phyloP scores from a whole-genome alignment of 2,113 vertebrate genomes.

The Mustelus asterias region DNA sequence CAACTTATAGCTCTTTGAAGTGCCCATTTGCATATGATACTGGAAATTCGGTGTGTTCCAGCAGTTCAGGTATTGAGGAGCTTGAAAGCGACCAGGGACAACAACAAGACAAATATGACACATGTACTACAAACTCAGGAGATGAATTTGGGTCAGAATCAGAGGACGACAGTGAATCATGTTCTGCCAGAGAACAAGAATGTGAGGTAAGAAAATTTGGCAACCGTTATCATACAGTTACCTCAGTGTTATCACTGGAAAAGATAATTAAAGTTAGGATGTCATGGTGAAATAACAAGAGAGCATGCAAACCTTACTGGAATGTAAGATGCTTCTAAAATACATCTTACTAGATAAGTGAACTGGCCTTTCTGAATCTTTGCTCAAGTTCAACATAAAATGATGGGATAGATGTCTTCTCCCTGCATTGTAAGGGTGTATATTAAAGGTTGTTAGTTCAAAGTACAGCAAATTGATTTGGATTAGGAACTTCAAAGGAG shows the following conservation, averaged over 20 bases:
- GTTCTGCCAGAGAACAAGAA: slow-evolving; percentile 70
- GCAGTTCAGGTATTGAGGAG: slow-evolving; percentile 53
- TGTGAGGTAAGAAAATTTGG: slow-evolving; percentile 68
- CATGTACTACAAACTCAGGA: slow-evolving; percentile 74
- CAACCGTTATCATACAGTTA: not conserved
- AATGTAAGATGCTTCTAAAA: not conserved
- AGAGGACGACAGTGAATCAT: slow-evolving; percentile 79
- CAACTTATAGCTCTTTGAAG: slow-evolving; percentile 69
- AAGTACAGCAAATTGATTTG: no score
- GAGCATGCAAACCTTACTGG: not conserved
- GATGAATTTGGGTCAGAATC: slow-evolving; percentile 84
- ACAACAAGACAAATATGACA: slow-evolving; percentile 69
- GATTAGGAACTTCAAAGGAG: no score
- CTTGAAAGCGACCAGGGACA: slow-evolving; percentile 56
- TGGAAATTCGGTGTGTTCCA: slow-evolving; percentile 52
- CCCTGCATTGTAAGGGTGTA: not conserved
- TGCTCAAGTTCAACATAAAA: not conserved
- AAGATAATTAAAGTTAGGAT: not conserved
- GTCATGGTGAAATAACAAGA: not conserved
- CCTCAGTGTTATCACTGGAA: not conserved
- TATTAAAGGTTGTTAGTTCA: not conserved
- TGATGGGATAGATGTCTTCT: not conserved
- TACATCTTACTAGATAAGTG: not conserved
- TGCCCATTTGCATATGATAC: slow-evolving; percentile 88
- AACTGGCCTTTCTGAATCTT: not conserved